Conservation (phyloP, 2,113 vertebrate species). For the Tragelaphus imberbis region DNA sequence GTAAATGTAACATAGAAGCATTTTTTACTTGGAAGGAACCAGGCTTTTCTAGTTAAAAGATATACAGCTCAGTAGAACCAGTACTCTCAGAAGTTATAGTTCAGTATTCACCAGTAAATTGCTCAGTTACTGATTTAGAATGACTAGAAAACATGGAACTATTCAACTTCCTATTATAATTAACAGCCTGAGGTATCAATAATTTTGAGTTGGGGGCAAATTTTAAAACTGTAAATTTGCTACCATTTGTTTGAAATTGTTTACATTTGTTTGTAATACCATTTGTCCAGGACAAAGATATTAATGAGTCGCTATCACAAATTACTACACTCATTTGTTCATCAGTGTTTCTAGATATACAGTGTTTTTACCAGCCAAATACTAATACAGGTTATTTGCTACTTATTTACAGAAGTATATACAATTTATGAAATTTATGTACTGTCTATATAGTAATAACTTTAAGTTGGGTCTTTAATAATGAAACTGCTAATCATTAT, state of each 20-base stretch:
- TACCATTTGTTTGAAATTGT: not conserved
- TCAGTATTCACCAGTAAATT: not conserved
- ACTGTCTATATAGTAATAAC: not conserved
- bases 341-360: not conserved
- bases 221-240: not conserved
- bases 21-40: not conserved
- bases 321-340: not conserved
- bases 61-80: not conserved
- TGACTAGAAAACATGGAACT: not conserved
- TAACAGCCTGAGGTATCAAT: not conserved
- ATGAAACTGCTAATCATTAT: not conserved
- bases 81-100: not conserved
- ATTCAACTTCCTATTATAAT: not conserved
- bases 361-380: not conserved
- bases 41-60: not conserved
- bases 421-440: not conserved
- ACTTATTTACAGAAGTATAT: not conserved
- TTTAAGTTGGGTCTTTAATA: not conserved
- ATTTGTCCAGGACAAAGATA: not conserved
- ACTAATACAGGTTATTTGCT: not conserved
- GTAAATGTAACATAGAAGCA: not conserved
- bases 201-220: not conserved
- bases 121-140: not conserved
- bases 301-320: not conserved
- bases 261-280: not conserved